phyloP scores from a whole-genome alignment of 2,113 vertebrate species.

The Phyllostomus discolor region DNA sequence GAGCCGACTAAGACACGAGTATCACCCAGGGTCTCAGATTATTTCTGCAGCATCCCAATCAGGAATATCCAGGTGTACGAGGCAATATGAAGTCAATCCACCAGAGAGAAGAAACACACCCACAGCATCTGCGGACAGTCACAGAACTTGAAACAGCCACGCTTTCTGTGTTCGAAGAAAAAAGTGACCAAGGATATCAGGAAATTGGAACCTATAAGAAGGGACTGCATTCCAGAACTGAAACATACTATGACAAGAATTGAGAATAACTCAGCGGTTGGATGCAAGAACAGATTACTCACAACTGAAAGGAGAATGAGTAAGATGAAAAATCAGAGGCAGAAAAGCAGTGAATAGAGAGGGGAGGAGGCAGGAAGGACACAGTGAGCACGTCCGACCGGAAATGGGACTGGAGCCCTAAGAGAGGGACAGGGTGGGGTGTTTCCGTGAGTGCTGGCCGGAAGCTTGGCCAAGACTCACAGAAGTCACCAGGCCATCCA shows the following conservation, averaged over 20 bases:
- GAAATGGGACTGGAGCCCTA: not conserved
- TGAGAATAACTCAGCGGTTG: not conserved
- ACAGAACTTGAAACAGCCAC: not conserved
- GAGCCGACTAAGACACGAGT: not conserved
- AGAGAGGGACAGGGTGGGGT: not conserved
- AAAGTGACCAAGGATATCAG: not conserved
- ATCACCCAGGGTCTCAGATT: not conserved
- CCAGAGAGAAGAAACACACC: not conserved
- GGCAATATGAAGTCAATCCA: not conserved
- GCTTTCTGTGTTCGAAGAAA: not conserved
- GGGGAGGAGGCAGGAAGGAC: not conserved
- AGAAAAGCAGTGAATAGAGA: not conserved
- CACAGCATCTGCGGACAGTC: not conserved
- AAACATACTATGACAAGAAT: not conserved
- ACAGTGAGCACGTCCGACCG: not conserved
- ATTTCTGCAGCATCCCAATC: not conserved
- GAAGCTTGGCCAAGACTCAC: not conserved
- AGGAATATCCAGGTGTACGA: not conserved
- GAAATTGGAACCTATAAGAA: not conserved
- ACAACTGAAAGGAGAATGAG: not conserved
- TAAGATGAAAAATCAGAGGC: not conserved
- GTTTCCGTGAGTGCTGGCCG: not conserved
- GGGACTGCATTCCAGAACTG: not conserved
- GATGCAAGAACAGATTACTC: conserved; percentile 6
- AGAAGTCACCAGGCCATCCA: not conserved